Evolutionary conservation across 2,888 invertebrate species (phyloP).

Genomic region (Stratiomys singularior): DNA sequence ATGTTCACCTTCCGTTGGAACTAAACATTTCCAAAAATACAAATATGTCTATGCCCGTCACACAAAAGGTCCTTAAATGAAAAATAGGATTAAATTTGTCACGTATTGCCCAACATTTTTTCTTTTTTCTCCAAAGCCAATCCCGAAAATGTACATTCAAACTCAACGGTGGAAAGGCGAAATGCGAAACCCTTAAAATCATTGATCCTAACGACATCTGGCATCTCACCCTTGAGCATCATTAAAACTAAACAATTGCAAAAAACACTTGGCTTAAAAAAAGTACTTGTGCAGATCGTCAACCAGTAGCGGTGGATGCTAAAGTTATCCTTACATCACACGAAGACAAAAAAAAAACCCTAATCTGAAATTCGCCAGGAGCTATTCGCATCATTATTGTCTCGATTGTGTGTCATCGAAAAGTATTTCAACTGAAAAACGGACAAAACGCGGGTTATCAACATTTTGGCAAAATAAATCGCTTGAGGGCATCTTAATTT

Average conservation of each 20-base stretch:
- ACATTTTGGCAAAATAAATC: conserved; percentile 45
- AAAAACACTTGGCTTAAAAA: conserved; percentile 43
- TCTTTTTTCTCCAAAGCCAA: too few species aligned
- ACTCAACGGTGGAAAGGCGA: not conserved
- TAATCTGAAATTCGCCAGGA: conserved; percentile 26
- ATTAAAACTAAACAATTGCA: conserved; percentile 37
- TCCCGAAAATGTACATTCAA: too few species aligned
- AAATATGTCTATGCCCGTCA: too few species aligned
- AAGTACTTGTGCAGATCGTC: conserved; percentile 11
- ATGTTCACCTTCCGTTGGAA: too few species aligned
- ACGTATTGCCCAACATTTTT: not conserved
- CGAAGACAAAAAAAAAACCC: conserved; percentile 11
- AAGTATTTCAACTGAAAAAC: conserved; percentile 45
- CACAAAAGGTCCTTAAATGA: not conserved
- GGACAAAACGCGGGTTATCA: conserved; percentile 47
- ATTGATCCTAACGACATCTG: conserved; percentile 43
- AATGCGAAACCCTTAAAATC: conserved; percentile 11
- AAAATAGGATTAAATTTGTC: conserved; percentile 40
- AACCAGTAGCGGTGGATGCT: not conserved
- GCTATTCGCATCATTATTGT: conserved; percentile 34
- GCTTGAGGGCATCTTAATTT: conserved; percentile 42
- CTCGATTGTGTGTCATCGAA: conserved; percentile 42
- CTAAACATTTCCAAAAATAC: too few species aligned
- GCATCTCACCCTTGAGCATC: conserved; percentile 40
- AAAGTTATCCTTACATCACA: not conserved